phyloP scores from a whole-genome alignment of 1,140 invertebrate genomes.

The Philaenus spumarius region DNA sequence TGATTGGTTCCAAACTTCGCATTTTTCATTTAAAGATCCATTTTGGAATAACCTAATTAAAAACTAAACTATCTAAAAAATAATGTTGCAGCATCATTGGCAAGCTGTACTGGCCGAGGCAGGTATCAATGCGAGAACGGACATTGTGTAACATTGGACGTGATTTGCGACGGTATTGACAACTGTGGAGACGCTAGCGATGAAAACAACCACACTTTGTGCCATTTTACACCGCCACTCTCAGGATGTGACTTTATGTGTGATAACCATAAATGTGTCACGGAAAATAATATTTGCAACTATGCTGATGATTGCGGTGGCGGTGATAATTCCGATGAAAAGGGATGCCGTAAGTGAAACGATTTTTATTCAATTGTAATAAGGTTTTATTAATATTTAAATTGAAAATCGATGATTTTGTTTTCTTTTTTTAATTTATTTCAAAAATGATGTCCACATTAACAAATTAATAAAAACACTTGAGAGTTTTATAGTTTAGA shows the following conservation, averaged over 20 bases:
- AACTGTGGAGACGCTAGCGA: conserved; percentile 92
- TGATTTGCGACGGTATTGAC: conserved; percentile 77
- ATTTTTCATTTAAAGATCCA: too few relatives aligned
- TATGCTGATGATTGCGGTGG: conserved; percentile 70
- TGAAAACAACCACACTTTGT: conserved; percentile 88
- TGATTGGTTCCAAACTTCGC: too few relatives aligned
- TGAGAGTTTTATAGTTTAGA: too few relatives aligned
- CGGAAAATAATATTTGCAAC: conserved; percentile 74
- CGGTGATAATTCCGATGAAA: conserved; percentile 77
- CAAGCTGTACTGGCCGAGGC: conserved; percentile 66
- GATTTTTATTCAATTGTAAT: too few relatives aligned
- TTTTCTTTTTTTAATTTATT: too few relatives aligned
- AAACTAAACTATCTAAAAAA: too few relatives aligned
- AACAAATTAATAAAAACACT: too few relatives aligned
- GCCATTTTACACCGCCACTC: conserved; percentile 51
- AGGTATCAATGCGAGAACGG: conserved; percentile 85
- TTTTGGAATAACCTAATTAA: too few relatives aligned
- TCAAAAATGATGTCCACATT: too few relatives aligned
- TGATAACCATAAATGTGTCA: conserved; percentile 85
- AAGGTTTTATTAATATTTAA: too few relatives aligned
- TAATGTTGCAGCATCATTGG: conserved; percentile 53
- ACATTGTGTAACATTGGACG: conserved; percentile 77
- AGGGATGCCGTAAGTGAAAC: conserved; percentile 71
- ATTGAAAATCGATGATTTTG: too few relatives aligned
- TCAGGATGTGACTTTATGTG: conserved; percentile 78